Conservation (phyloP, 30 jellyfish, hydroid and myxozoan species). For the Aurelia coerulea region DNA sequence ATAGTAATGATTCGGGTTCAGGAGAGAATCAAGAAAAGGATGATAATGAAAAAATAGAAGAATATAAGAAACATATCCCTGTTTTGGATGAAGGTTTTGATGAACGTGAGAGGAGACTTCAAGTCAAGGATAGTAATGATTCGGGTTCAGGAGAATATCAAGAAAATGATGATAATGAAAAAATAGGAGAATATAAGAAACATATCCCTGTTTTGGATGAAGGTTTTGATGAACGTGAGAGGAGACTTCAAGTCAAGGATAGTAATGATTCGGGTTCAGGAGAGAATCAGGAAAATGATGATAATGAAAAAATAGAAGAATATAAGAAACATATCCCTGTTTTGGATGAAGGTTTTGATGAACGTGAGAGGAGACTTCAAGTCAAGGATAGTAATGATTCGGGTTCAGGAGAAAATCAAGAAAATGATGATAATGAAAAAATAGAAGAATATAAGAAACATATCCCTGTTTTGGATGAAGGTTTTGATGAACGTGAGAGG, state of each 20-base stretch:
- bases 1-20: too few species aligned
- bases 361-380: too few species aligned
- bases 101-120: not conserved
- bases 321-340: too few species aligned
- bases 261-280: too few species aligned
- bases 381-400: too few species aligned
- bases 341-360: too few species aligned
- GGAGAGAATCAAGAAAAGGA: not conserved
- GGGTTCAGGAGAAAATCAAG: too few species aligned
- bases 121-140: not conserved
- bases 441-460: constrained; percentile 8
- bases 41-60: constrained; percentile 6
- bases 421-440: constrained; percentile 15
- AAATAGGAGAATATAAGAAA: not conserved
- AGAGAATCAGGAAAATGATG: too few species aligned
- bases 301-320: too few species aligned
- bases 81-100: constrained; percentile 6
- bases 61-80: constrained; percentile 25
- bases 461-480: constrained; percentile 29
- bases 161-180: not conserved
- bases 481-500: not conserved
- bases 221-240: too few species aligned
- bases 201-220: not conserved
- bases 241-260: too few species aligned
- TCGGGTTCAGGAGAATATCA: too few species aligned